Conservation (phyloP, 2,797 vertebrate species). For the Orestias chungarensis region DNA sequence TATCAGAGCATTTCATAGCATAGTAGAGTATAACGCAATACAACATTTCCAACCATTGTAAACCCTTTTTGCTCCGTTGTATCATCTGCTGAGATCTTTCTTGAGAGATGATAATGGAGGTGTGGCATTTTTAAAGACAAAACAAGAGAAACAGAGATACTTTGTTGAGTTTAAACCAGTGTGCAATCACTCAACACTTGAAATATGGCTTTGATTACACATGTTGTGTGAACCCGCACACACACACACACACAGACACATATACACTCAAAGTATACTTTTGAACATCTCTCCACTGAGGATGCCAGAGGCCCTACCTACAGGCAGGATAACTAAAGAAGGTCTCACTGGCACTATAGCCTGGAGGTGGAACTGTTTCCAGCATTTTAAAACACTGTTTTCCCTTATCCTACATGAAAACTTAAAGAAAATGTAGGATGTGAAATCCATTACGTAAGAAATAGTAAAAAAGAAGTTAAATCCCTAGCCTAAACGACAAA, state of each 20-base stretch:
- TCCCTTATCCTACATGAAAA: conserved; percentile 35
- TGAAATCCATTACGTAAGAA: background rate
- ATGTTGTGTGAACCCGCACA: conserved; percentile 12
- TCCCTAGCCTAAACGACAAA: background rate
- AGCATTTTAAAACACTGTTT: conserved; percentile 29
- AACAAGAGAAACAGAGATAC: conserved; percentile 8
- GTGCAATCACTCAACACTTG: conserved; percentile 8
- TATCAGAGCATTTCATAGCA: background rate
- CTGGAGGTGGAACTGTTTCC: conserved; percentile 54
- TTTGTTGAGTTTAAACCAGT: conserved; percentile 15
- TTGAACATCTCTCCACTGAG: conserved; percentile 37
- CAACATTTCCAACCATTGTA: background rate
- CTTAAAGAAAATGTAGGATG: background rate
- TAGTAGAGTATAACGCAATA: background rate
- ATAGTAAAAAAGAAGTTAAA: background rate
- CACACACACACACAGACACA: conserved; percentile 1
- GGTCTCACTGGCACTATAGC: conserved; percentile 44
- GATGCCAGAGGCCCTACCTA: conserved; percentile 55
- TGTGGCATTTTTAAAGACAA: conserved; percentile 10
- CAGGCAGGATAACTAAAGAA: conserved; percentile 45
- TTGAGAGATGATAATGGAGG: conserved; percentile 21
- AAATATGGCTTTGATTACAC: conserved; percentile 37
- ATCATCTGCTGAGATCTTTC: conserved; percentile 26
- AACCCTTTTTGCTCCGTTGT: conserved; percentile 17
- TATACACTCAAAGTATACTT: conserved; percentile 14